These are phyloP conservation scores for Myopa tessellatipennis DNA, from an alignment of 2,888 invertebrate species.

Conservation along the genomic window DNA sequence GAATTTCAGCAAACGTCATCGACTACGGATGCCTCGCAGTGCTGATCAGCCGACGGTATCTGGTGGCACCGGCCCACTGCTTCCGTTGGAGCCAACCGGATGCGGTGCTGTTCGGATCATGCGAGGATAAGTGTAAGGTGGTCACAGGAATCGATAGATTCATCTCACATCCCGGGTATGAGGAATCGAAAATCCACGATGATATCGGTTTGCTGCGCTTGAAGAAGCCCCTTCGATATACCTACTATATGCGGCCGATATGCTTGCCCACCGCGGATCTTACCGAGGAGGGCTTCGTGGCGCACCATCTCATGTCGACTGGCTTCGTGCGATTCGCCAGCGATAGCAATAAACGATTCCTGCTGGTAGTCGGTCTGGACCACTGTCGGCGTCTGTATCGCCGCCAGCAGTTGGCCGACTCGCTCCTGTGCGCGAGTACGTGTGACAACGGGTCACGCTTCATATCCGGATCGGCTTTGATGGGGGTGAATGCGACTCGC, in stretches of 20 bases:
- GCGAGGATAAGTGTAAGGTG: not conserved
- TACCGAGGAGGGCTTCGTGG: not conserved
- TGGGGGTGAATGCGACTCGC: not conserved
- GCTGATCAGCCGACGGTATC: not conserved
- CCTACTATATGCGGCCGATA: not conserved
- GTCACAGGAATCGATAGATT: not conserved
- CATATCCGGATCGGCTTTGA: not conserved
- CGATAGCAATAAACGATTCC: not conserved
- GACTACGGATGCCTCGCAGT: slow-evolving; percentile 1
- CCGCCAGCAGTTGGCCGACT: not conserved
- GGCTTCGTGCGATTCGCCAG: not conserved
- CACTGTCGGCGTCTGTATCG: not conserved
- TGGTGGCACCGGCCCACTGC: not conserved
- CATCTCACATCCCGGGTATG: not conserved
- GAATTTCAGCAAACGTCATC: not conserved
- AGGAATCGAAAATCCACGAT: not conserved
- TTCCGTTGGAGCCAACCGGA: not conserved
- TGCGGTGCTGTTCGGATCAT: not conserved
- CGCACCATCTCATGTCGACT: not conserved
- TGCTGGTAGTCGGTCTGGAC: not conserved
- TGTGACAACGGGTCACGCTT: slow-evolving; percentile 15
- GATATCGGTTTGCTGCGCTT: not conserved
- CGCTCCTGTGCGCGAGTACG: not conserved
- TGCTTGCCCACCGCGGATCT: not conserved
- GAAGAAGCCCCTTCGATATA: not conserved